Percentiles rank a stretch among this genome's conserved stretches.
phyloP scores from a whole-genome alignment of 1,140 invertebrate species.

The Pseudomyrmex concolor region DNA sequence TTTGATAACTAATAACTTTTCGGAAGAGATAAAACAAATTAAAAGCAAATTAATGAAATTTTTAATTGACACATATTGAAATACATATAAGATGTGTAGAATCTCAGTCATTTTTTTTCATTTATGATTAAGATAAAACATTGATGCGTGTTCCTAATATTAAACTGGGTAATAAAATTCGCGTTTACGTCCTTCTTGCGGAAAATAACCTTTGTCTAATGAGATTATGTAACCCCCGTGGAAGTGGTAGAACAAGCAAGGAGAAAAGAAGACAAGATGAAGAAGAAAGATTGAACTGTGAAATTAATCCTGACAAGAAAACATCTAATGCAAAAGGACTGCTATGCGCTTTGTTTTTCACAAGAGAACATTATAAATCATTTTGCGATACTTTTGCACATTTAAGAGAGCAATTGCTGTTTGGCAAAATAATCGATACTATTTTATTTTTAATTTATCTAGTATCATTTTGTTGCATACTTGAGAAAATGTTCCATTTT shows the following conservation, averaged over 20 bases:
- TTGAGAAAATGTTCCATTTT: not conserved
- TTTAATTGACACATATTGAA: not conserved
- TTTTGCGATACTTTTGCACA: not conserved
- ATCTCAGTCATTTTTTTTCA: not conserved
- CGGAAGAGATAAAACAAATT: not conserved
- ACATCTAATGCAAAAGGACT: slow-evolving; percentile 56
- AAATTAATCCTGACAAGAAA: slow-evolving; percentile 62
- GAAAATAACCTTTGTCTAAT: slow-evolving; percentile 46
- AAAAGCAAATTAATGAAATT: not conserved
- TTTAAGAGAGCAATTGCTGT: not conserved
- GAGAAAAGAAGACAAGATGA: slow-evolving; percentile 5
- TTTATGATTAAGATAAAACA: not conserved
- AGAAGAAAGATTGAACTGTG: slow-evolving; percentile 55
- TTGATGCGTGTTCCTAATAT: slow-evolving; percentile 14
- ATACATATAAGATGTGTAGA: not conserved
- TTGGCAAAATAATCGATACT: slow-evolving; percentile 13
- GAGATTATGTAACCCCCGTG: slow-evolving; percentile 36
- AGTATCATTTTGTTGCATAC: not conserved
- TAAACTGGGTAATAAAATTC: slow-evolving; percentile 19
- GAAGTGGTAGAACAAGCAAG: not conserved
- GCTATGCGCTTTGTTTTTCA: slow-evolving; percentile 35
- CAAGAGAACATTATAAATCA: slow-evolving; percentile 50
- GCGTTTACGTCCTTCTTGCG: slow-evolving; percentile 16
- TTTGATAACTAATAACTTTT: not conserved
- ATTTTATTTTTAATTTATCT: not conserved